Conservation (phyloP, 1,140 invertebrate species). For the Hyphantria cunea region DNA sequence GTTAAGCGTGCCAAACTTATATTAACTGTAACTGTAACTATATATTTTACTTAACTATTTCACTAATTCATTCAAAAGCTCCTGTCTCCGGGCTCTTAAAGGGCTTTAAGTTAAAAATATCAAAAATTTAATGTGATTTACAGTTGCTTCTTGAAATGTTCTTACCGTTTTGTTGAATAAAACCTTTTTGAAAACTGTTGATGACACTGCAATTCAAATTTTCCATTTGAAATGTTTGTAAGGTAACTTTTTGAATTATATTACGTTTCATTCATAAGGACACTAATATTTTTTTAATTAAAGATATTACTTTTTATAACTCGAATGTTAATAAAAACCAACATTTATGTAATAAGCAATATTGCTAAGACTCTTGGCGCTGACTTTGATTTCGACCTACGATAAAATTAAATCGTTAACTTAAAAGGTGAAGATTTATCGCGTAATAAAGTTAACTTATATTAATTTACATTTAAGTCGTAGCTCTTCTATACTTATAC, state of each 20-base stretch:
- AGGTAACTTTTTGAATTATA: neutral
- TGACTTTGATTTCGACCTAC: neutral
- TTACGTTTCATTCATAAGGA: neutral
- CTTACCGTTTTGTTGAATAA: slow-evolving; percentile 6
- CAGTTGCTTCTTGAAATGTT: slow-evolving; percentile 13
- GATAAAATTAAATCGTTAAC: neutral
- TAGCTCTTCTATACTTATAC: no score
- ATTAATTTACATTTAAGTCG: no score
- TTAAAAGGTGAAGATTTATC: neutral
- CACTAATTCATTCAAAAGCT: slow-evolving; percentile 2
- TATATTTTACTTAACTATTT: no score
- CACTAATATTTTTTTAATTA: no score
- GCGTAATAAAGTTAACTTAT: neutral
- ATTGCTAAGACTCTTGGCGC: neutral
- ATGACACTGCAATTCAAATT: neutral
- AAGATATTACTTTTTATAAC: neutral
- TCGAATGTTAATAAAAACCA: neutral
- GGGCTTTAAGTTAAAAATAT: neutral
- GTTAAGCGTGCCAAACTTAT: no score
- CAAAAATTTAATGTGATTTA: slow-evolving; percentile 8
- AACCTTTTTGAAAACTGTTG: neutral
- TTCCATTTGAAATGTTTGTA: neutral
- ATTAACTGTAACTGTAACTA: no score
- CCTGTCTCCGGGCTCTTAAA: neutral
- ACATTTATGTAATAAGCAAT: neutral